Evolutionary conservation across 2,113 vertebrate species (phyloP).

Genomic region (Oenanthe melanoleuca): DNA sequence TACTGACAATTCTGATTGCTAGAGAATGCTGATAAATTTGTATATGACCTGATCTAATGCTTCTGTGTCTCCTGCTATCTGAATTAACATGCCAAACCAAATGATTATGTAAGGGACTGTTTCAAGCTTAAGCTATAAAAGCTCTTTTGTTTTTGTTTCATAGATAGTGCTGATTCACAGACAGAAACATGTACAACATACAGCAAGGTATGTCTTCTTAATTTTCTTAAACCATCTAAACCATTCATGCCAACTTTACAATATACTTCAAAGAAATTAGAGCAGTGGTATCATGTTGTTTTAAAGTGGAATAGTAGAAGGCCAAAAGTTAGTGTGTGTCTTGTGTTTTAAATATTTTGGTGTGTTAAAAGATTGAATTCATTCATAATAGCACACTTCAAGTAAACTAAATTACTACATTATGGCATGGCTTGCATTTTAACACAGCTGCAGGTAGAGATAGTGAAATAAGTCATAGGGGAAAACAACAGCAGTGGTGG

Average conservation of each 20-base stretch:
- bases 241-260: not conserved
- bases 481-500: not conserved
- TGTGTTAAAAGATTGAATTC: not conserved
- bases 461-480: not conserved
- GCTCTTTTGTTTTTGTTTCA: constrained; percentile 12
- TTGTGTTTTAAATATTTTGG: not conserved
- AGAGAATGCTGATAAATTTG: not conserved
- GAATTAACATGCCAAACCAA: not conserved
- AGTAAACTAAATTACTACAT: not conserved
- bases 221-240: not conserved
- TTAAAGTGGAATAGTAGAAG: not conserved
- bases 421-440: not conserved
- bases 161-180: constrained; percentile 86
- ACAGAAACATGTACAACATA: constrained; percentile 91
- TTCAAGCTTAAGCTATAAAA: not conserved
- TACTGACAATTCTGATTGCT: not conserved
- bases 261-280: not conserved
- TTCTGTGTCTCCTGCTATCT: not conserved
- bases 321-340: not conserved
- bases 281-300: not conserved
- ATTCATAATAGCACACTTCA: not conserved
- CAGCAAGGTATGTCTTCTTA: constrained; percentile 84
- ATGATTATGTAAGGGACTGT: not conserved
- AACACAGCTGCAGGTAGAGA: not conserved
- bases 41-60: not conserved